Conservation (phyloP, 2,797 vertebrate genomes). For the Pogonophryne albipinna region DNA sequence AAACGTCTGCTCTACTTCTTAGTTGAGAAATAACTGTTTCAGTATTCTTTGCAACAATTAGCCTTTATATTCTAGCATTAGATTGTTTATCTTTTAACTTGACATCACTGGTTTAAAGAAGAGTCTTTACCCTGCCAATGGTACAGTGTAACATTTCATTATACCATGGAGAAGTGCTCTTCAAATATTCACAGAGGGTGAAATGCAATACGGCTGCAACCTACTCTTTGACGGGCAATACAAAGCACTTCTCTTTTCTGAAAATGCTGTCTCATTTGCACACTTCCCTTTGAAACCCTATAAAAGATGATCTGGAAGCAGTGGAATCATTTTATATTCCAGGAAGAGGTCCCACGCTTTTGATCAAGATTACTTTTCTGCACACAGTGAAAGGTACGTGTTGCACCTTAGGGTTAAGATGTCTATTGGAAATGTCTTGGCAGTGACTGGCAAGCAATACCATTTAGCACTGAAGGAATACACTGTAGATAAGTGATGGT, state of each 20-base stretch:
- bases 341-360: background rate
- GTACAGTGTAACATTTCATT: conserved; percentile 51
- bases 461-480: background rate
- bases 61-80: background rate
- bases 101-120: conserved; percentile 32
- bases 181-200: conserved; percentile 79
- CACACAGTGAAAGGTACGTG: conserved; percentile 44
- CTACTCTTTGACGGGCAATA: conserved; percentile 32
- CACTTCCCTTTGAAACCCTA: conserved; percentile 32
- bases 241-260: conserved; percentile 53
- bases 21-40: background rate
- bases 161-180: conserved; percentile 67
- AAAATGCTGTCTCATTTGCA: conserved; percentile 30
- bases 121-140: conserved; percentile 10
- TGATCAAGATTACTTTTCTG: background rate
- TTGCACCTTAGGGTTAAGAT: background rate
- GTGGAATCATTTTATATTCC: background rate
- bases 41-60: background rate
- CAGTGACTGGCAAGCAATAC: background rate
- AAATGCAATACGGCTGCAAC: conserved; percentile 68
- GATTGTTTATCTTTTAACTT: background rate
- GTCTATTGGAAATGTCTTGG: background rate
- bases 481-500: background rate
- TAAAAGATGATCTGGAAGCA: conserved; percentile 9
- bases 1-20: background rate